Base-by-base conservation (phyloP, 37 sponge, comb jelly and placozoan species). In the Oscarella lobularis region DNA sequence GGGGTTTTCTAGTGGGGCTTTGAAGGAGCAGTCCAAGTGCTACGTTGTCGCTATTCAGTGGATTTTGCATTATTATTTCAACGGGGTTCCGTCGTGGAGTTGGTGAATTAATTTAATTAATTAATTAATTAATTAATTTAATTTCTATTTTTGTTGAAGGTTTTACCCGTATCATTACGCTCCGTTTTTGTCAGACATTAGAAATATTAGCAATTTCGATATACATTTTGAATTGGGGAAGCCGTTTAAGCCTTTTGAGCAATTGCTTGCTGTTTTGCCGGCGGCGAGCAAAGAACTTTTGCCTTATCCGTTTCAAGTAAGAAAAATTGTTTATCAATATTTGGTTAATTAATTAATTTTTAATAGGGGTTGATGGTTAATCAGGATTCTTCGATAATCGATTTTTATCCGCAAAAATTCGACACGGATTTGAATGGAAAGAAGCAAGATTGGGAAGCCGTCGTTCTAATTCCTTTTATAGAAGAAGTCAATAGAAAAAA, bases 101-200 rank as follows among this genome's bases (percentile, higher is more conserved):
- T 93, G 94, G 94, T n/a, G n/a, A n/a, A n/a, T n/a, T n/a, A n/a
- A n/a, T n/a, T n/a, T 93, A 72, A 73, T 76, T 74, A 9, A 31
- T 76, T 35, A n/a, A n/a, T n/a, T n/a, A n/a, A n/a, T n/a, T n/a
- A n/a, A n/a, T n/a, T n/a, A n/a, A n/a, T n/a, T n/a, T n/a, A n/a
- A n/a, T n/a, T n/a, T n/a, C n/a, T n/a, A n/a, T n/a, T n/a, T n/a
- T n/a, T n/a, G n/a, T n/a, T n/a, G n/a, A n/a, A n/a, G n/a, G n/a
- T 97, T 84, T 79, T 97, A 90, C 73, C 99, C 99, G 1, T 90
- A 87, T 74, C 99, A 97, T 80, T 97, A 93, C 66, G 87, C 99
- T 2, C 99, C 99, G 20, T 97, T 82, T 83, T 87, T 97, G 39
- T 93, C 94, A 27, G 99, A 97, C 73, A 67, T 97, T 1, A 76